Conservation (phyloP, 2,888 invertebrate genomes). For the Melanotus villosus region DNA sequence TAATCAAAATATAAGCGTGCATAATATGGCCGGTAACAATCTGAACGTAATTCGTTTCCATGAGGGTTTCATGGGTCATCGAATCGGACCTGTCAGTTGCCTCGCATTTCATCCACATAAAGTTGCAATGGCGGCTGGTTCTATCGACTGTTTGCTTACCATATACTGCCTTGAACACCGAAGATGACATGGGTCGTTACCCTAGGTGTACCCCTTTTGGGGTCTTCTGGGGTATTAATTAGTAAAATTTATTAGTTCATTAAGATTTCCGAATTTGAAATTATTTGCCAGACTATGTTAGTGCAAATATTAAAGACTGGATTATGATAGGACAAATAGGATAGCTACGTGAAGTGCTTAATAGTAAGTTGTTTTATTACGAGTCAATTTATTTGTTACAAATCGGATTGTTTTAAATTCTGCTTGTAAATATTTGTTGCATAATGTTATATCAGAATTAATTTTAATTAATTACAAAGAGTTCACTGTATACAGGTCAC, state of each 20-base stretch:
- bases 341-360: too few relatives aligned
- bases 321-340: not conserved
- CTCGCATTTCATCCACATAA: constrained; percentile 92
- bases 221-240: constrained; percentile 59
- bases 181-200: constrained; percentile 76
- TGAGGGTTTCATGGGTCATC: constrained; percentile 91
- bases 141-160: constrained; percentile 87
- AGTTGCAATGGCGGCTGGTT: constrained; percentile 88
- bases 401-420: too few relatives aligned
- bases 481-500: too few relatives aligned
- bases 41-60: constrained; percentile 89
- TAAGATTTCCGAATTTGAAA: constrained; percentile 13
- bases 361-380: too few relatives aligned
- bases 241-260: constrained; percentile 7
- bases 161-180: constrained; percentile 82
- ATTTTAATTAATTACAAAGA: too few relatives aligned
- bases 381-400: too few relatives aligned
- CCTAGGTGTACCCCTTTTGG: constrained; percentile 67
- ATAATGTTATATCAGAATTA: too few relatives aligned
- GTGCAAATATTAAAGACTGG: constrained; percentile 19
- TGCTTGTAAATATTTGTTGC: too few relatives aligned
- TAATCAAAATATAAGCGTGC: constrained; percentile 85
- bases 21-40: constrained; percentile 79
- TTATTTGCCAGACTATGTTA: not conserved
- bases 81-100: constrained; percentile 90